These are phyloP conservation scores for Salvelinus namaycush DNA, from an alignment of 2,113 vertebrate species.

Conservation along the genomic window DNA sequence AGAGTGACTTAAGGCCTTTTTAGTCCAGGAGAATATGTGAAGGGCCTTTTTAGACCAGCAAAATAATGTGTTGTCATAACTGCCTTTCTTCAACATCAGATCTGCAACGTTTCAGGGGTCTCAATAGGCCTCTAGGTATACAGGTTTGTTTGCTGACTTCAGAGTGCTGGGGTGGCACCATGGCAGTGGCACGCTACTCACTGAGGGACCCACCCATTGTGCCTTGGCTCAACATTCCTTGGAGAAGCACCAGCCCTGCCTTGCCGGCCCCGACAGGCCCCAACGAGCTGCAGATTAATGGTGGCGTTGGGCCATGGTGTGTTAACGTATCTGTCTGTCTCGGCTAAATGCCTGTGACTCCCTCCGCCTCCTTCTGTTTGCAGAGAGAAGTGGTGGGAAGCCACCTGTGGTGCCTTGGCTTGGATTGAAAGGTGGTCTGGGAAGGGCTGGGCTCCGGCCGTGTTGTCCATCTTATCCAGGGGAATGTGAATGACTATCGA, in stretches of 20 bases:
- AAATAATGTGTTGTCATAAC: no score
- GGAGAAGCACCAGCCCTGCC: conserved; percentile 15
- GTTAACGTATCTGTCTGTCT: conserved; percentile 65
- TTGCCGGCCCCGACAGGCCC: conserved; percentile 31
- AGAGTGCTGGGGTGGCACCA: conserved; percentile 8
- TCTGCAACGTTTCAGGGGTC: no score
- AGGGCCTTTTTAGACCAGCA: no score
- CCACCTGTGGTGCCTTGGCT: no score
- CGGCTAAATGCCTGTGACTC: conserved; percentile 41
- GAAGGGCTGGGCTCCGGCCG: no score
- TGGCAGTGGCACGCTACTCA: background rate
- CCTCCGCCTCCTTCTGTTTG: conserved; percentile 15
- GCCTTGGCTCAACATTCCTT: conserved; percentile 19
- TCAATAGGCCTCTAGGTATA: background rate
- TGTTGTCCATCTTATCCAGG: conserved; percentile 47
- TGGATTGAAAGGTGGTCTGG: no score
- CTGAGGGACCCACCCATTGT: background rate
- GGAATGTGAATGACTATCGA: conserved; percentile 59
- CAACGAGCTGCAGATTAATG: conserved; percentile 67
- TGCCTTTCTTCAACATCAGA: no score
- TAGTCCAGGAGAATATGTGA: no score
- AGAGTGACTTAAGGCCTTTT: no score
- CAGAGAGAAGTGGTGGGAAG: conserved; percentile 37
- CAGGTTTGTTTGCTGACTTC: background rate
- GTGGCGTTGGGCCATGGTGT: conserved; percentile 51